Base-by-base conservation (phyloP, 1,140 invertebrate genomes). In the Eurosta solidaginis region DNA sequence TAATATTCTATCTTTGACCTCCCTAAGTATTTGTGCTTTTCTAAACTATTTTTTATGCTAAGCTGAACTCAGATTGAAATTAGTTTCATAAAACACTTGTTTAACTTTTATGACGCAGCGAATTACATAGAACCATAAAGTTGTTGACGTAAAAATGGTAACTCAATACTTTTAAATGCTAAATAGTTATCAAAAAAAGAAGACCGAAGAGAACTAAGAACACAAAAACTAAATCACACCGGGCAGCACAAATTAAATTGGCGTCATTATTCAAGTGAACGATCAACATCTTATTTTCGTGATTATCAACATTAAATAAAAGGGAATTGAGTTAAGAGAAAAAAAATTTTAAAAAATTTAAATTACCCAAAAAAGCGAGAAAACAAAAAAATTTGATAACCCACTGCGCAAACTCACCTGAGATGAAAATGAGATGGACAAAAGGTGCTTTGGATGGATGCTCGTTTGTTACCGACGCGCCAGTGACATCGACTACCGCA, bases 91-190 rank as follows among this genome's bases (percentile, higher is more conserved):
- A 68, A 68, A 68, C 59, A 68, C 59, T 42, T 68, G 33, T 40
- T 68, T 22, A 14, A 20, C 29, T 17, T 59, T 59, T 59, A 59
- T 47, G 54, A 14, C 29, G 33, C 59, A 42, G 59, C 20, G 40
- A 68, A 68, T 68, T 68, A 68, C 59, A 20, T 22, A 7, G 59
- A 68, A 68, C 59, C 59, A 68, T 68, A 68, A 68, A 68, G 59
- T 68, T 68, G 59, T 68, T 68, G 59, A 68, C 33, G 59, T 68
- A 68, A 68, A 68, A 68, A 68, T 68, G 59, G 59, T 68, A 68
- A 68, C 59, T 68, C 27, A 40, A 68, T 68, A 68, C 33, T 40
- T 68, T n/a, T 68, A 68, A 20, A 29, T 33, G 4, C 52, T 59
- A 29, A 5, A 33, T 6, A 5, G 10, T 54, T 25, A 54, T 9